phyloP scores from a whole-genome alignment of 1,140 invertebrate species.

The Eupristina koningsbergeri region DNA sequence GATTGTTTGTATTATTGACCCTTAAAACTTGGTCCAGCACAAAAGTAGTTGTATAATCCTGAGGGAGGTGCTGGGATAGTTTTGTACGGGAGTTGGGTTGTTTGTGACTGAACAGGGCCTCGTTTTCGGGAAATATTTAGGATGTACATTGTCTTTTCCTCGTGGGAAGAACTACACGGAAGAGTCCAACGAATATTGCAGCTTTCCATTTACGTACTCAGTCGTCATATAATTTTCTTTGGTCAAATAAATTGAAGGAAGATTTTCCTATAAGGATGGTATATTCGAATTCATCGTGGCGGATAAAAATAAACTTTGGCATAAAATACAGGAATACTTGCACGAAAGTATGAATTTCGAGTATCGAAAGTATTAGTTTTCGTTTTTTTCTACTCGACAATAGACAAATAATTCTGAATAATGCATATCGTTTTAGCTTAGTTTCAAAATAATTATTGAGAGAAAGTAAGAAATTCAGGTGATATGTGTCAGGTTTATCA shows the following conservation, averaged over 20 bases:
- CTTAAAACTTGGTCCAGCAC: slow-evolving; percentile 5
- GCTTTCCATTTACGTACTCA: slow-evolving; percentile 9
- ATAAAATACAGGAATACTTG: not conserved
- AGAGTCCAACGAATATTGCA: not conserved
- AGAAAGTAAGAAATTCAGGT: too few species aligned
- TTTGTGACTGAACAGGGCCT: slow-evolving; percentile 70
- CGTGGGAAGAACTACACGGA: slow-evolving; percentile 31
- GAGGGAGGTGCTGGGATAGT: slow-evolving; percentile 28
- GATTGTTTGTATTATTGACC: slow-evolving; percentile 11
- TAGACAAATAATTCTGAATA: too few species aligned
- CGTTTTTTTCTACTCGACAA: too few species aligned
- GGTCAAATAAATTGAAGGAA: slow-evolving; percentile 36
- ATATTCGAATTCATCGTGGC: not conserved
- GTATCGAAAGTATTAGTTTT: too few species aligned
- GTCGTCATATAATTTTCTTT: slow-evolving; percentile 21
- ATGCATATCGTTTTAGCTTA: too few species aligned
- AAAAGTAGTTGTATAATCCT: slow-evolving; percentile 24
- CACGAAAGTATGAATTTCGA: too few species aligned
- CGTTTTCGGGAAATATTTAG: slow-evolving; percentile 61
- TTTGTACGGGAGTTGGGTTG: slow-evolving; percentile 54
- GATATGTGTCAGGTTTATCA: too few species aligned
- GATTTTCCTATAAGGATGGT: too few species aligned
- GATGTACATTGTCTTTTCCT: slow-evolving; percentile 40
- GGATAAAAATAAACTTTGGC: too few species aligned
- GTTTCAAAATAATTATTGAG: too few species aligned